These are phyloP conservation scores for Hyperoplus lanceolatus DNA, from an alignment of 2,797 vertebrate species.

Conservation along the genomic window DNA sequence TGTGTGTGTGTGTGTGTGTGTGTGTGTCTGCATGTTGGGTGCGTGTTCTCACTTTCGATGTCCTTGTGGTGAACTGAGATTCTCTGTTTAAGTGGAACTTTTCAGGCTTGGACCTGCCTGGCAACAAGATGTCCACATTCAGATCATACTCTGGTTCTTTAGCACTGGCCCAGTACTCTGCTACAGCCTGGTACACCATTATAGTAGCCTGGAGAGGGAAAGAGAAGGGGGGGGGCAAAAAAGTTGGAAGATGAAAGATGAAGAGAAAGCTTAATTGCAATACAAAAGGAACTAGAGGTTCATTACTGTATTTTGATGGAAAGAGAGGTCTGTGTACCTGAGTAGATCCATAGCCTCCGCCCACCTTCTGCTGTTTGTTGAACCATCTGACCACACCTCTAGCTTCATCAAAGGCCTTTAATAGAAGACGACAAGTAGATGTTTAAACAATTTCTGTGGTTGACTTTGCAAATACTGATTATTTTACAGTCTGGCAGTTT, in stretches of 20 bases:
- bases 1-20: too few relatives aligned
- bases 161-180: constrained; percentile 81
- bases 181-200: constrained; percentile 90
- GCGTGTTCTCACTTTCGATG: constrained; percentile 78
- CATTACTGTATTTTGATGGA: background rate
- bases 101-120: constrained; percentile 62
- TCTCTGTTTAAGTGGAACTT: constrained; percentile 69
- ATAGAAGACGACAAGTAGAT: background rate
- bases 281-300: too few relatives aligned
- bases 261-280: background rate
- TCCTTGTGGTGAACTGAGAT: constrained; percentile 75
- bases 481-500: too few relatives aligned
- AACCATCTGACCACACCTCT: constrained; percentile 85
- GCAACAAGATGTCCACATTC: constrained; percentile 85
- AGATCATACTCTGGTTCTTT: constrained; percentile 78
- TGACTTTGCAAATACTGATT: background rate
- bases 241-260: background rate
- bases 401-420: constrained; percentile 65
- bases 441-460: background rate
- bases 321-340: constrained; percentile 80
- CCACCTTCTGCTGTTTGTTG: constrained; percentile 79
- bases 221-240: background rate
- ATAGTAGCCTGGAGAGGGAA: constrained; percentile 86
- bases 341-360: constrained; percentile 87
- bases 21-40: too few relatives aligned